Percentiles rank a stretch among this genome's conserved stretches.
phyloP scores from a whole-genome alignment of 64 coral and sea anemone genomes.

The Catalaphyllia jardinei region DNA sequence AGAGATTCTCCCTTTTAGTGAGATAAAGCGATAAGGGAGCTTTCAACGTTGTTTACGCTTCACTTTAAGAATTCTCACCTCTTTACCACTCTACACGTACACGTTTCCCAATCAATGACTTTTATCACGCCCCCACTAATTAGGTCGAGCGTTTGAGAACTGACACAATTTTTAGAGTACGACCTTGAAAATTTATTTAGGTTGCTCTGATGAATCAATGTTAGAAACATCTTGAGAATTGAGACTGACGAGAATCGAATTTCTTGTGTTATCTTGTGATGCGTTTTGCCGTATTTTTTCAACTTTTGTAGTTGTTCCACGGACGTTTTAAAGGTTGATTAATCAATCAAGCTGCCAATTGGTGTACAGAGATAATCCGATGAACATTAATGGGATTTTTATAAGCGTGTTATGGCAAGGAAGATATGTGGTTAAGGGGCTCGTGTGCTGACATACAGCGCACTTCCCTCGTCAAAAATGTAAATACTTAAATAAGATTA shows the following conservation, averaged over 20 bases:
- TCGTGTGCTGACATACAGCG: not conserved
- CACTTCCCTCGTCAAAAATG: not conserved
- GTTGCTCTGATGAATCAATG: no score
- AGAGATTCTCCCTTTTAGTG: not conserved
- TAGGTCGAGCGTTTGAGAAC: not conserved
- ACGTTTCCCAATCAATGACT: not conserved
- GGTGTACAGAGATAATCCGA: not conserved
- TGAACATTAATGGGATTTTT: not conserved
- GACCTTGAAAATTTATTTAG: no score
- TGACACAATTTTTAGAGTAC: not conserved
- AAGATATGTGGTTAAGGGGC: not conserved
- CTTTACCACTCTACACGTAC: not conserved
- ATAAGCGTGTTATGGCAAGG: slow-evolving; percentile 17
- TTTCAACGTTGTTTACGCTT: not conserved
- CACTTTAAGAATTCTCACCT: not conserved
- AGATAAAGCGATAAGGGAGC: not conserved
- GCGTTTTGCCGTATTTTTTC: no score
- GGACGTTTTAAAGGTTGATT: not conserved
- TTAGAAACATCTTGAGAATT: no score
- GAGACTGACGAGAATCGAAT: no score
- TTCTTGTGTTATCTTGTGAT: no score
- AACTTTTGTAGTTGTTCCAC: no score
- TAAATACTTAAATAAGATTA: not conserved
- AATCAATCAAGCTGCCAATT: not conserved
- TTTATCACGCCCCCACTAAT: not conserved